Percentiles rank a stretch among this genome's conserved stretches.
phyloP scores from a whole-genome alignment of 2,888 invertebrate genomes.

The Callyntrura sp. region DNA sequence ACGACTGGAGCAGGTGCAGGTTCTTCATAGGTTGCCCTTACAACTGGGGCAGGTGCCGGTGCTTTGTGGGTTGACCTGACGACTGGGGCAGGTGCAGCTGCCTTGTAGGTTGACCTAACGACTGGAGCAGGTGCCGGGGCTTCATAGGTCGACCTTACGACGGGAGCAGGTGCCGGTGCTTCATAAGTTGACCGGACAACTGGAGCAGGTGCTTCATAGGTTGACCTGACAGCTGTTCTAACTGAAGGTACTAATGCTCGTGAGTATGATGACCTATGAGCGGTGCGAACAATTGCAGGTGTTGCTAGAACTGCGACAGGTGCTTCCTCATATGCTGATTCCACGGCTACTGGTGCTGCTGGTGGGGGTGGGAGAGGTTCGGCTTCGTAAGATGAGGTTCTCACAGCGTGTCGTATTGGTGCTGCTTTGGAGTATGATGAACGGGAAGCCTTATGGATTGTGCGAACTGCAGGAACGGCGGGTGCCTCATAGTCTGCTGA shows the following conservation, averaged over 20 bases:
- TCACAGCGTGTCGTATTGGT: too few species aligned
- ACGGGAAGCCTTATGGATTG: too few species aligned
- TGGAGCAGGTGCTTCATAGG: conserved; percentile 20
- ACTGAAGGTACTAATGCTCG: too few species aligned
- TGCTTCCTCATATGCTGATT: too few species aligned
- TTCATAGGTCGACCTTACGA: conserved; percentile 26
- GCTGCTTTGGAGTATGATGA: too few species aligned
- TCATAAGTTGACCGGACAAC: neutral
- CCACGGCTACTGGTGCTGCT: too few species aligned
- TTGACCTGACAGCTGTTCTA: too few species aligned
- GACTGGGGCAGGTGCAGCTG: neutral
- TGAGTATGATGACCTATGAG: too few species aligned
- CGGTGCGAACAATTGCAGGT: too few species aligned
- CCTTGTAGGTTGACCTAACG: neutral
- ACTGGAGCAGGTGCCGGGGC: conserved; percentile 9
- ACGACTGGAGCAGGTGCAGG: conserved; percentile 9
- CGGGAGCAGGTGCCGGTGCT: neutral
- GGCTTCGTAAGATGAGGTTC: too few species aligned
- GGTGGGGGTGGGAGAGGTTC: too few species aligned
- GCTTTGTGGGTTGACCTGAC: conserved; percentile 20
- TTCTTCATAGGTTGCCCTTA: neutral
- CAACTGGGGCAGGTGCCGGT: conserved; percentile 7
- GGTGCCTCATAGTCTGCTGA: neutral
- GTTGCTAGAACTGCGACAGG: too few species aligned
- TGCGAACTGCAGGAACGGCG: neutral